Conservation (phyloP, 2,113 vertebrate species). For the Nothobranchius kuhntae region DNA sequence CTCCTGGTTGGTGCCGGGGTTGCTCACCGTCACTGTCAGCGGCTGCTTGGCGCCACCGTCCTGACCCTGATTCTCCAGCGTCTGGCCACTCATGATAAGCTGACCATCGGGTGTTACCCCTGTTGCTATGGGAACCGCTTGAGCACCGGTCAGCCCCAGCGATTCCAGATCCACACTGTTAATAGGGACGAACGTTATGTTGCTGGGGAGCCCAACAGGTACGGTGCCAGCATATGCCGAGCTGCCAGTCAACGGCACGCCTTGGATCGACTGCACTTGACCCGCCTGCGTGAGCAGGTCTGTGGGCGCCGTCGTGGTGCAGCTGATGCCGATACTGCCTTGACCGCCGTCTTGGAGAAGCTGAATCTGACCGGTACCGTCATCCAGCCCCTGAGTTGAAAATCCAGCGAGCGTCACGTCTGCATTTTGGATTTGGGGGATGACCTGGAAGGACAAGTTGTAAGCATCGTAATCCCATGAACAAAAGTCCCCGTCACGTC, state of each 20-base stretch:
- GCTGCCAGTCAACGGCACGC: conserved; percentile 86
- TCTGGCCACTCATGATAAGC: conserved; percentile 88
- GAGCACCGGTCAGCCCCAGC: conserved; percentile 91
- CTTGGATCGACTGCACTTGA: conserved; percentile 91
- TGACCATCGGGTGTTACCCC: conserved; percentile 94
- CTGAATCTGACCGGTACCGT: conserved; percentile 90
- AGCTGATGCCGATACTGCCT: conserved; percentile 79
- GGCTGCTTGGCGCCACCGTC: conserved; percentile 84
- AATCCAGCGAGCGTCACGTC: conserved; percentile 91
- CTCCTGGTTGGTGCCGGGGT: conserved; percentile 83
- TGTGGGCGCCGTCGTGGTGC: conserved; percentile 80
- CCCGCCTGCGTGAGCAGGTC: conserved; percentile 93
- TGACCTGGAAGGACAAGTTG: conserved; percentile 82
- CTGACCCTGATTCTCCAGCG: conserved; percentile 72
- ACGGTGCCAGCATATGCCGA: conserved; percentile 88
- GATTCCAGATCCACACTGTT: conserved; percentile 98
- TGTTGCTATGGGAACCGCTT: conserved; percentile 89
- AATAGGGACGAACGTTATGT: conserved; percentile 98
- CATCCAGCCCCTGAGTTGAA: conserved; percentile 85
- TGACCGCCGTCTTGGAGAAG: conserved; percentile 91
- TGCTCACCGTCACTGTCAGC: conserved; percentile 78
- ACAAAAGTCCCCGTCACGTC: background rate
- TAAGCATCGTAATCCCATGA: background rate
- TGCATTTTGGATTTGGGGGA: conserved; percentile 95
- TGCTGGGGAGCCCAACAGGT: conserved; percentile 91